phyloP scores from a whole-genome alignment of 1,140 invertebrate species.

The Argopecten irradians region DNA sequence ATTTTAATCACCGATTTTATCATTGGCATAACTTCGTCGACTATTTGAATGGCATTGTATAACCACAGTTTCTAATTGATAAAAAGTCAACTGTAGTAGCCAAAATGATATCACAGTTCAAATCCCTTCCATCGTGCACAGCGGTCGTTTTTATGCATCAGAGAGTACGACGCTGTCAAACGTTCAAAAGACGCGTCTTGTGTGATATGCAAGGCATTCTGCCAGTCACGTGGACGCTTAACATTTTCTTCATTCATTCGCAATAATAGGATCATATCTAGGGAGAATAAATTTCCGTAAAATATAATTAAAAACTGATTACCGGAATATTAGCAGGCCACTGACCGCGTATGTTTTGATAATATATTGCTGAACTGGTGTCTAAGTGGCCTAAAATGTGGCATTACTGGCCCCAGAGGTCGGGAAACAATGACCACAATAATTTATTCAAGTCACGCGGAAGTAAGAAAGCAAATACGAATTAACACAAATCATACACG shows the following conservation, averaged over 20 bases:
- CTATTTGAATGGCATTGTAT: slow-evolving; percentile 2
- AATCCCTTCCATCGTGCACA: not conserved
- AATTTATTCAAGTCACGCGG: not conserved
- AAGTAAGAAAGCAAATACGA: not conserved
- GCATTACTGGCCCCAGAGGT: not conserved
- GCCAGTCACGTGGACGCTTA: slow-evolving; percentile 19
- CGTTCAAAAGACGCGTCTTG: slow-evolving; percentile 13
- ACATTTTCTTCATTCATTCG: slow-evolving; percentile 22
- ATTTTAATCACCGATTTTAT: slow-evolving; percentile 2
- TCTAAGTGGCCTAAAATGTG: not conserved
- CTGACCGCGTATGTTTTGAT: not conserved
- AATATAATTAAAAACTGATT: slow-evolving; percentile 14
- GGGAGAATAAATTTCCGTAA: not conserved
- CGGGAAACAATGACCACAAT: not conserved
- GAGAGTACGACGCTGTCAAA: not conserved
- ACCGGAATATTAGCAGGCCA: not conserved
- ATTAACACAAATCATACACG: not conserved
- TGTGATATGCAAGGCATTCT: slow-evolving; percentile 8
- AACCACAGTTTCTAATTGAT: slow-evolving; percentile 12
- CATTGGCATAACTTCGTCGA: slow-evolving; percentile 15
- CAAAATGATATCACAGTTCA: not conserved
- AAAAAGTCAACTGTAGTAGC: not conserved
- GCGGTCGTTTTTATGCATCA: slow-evolving; percentile 5
- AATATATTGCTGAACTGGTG: not conserved
- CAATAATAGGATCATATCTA: slow-evolving; percentile 12